A percentile compares a stretch with the other conserved stretches of the same genome.
Evolutionary conservation across 92 coral and sea anemone genomes (phyloP).

Genomic region (Actinostola sp.): DNA sequence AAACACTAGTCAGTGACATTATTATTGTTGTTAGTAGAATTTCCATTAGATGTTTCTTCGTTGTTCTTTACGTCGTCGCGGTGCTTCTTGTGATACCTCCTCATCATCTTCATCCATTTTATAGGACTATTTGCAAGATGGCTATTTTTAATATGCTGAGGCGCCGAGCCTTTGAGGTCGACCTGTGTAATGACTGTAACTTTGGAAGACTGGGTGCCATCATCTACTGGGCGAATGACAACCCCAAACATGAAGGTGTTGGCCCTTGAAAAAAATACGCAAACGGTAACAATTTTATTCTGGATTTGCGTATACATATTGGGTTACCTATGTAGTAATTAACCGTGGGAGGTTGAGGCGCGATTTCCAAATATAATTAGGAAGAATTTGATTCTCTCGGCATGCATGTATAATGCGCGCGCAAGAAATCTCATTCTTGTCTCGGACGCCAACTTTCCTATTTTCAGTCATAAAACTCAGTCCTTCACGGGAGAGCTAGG

Average conservation of each 20-base stretch:
- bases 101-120: constrained; percentile 81
- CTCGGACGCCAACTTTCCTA: no score
- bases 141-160: constrained; percentile 80
- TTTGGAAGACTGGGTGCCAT: constrained; percentile 83
- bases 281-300: not conserved
- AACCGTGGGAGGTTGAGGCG: no score
- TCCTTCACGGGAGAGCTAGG: no score
- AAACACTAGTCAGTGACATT: not conserved
- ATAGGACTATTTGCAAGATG: constrained; percentile 81
- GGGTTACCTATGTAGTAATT: no score
- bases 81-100: constrained; percentile 75
- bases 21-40: not conserved
- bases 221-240: constrained; percentile 86
- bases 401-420: no score
- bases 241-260: constrained; percentile 82
- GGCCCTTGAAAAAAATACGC: constrained; percentile 56
- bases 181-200: constrained; percentile 90
- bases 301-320: no score
- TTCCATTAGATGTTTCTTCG: not conserved
- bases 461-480: no score
- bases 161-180: constrained; percentile 86
- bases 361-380: no score
- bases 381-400: no score
- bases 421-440: no score
- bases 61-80: constrained; percentile 41